These are phyloP conservation scores for Cheiracanthium punctorium DNA, from an alignment of 2,888 invertebrate species.

Conservation along the genomic window DNA sequence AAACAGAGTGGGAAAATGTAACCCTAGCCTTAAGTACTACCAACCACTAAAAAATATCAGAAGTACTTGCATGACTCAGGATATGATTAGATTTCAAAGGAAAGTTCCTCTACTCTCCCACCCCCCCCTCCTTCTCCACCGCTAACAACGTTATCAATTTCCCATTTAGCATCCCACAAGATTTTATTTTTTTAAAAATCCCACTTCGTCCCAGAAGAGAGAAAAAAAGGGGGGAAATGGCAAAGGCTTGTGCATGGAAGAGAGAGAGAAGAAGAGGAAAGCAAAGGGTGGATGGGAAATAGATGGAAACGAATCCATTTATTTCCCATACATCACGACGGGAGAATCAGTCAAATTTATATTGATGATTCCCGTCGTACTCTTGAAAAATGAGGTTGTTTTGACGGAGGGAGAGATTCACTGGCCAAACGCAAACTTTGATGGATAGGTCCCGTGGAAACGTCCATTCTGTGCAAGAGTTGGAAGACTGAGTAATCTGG, in stretches of 20 bases:
- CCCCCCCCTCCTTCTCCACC: too few species aligned
- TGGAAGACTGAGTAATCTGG: too few species aligned
- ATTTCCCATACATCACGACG: conserved; percentile 48
- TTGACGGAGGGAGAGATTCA: background rate
- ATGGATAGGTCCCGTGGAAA: too few species aligned
- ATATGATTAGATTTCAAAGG: too few species aligned
- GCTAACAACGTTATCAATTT: background rate
- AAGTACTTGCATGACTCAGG: too few species aligned
- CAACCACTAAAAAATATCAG: too few species aligned
- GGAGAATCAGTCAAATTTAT: conserved; percentile 32
- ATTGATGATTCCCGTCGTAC: conserved; percentile 26
- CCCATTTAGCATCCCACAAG: background rate
- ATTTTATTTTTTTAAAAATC: background rate
- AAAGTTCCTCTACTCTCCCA: too few species aligned
- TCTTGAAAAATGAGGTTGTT: background rate
- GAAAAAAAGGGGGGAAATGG: background rate
- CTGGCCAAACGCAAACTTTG: background rate
- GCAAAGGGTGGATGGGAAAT: conserved; percentile 21
- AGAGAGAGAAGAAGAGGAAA: background rate
- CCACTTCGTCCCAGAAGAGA: background rate
- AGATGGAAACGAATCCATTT: conserved; percentile 39
- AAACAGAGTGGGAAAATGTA: too few species aligned
- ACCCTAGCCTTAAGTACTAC: too few species aligned
- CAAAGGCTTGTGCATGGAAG: background rate
- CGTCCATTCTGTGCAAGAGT: too few species aligned